Conservation (phyloP, 2,113 vertebrate species). For the Aegithalos caudatus region DNA sequence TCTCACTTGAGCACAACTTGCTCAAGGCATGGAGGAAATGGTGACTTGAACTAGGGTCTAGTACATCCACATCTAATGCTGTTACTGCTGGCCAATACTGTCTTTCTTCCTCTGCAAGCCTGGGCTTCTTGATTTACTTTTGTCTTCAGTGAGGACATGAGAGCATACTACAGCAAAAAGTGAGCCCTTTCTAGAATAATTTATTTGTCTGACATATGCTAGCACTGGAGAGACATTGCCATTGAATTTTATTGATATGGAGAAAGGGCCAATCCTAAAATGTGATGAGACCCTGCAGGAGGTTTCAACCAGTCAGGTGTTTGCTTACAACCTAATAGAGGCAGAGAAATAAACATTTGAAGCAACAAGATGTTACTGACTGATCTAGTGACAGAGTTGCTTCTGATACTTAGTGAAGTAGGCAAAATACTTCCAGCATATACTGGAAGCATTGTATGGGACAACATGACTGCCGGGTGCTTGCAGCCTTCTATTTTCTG, state of each 20-base stretch:
- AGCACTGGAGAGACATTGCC: constrained; percentile 43
- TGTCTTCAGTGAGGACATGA: constrained; percentile 59
- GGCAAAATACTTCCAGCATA: neutral
- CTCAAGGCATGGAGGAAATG: neutral
- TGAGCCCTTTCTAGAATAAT: constrained; percentile 49
- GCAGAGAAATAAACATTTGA: constrained; percentile 14
- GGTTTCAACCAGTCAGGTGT: constrained; percentile 27
- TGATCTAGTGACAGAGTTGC: neutral
- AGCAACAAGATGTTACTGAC: neutral
- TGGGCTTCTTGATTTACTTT: constrained; percentile 28
- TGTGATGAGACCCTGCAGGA: constrained; percentile 12
- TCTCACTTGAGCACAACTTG: neutral
- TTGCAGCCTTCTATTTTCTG: neutral
- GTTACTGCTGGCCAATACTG: constrained; percentile 12
- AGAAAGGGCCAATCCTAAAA: constrained; percentile 12
- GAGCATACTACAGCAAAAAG: constrained; percentile 48
- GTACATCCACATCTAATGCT: neutral
- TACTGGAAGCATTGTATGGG: neutral
- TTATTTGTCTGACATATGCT: constrained; percentile 65
- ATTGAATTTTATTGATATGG: constrained; percentile 62
- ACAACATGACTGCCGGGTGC: neutral
- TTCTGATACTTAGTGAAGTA: neutral
- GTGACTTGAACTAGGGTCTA: neutral
- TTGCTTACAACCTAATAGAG: neutral
- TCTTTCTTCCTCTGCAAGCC: neutral